A percentile compares a stretch with the other conserved stretches of the same genome.
Evolutionary conservation across 2,113 vertebrate genomes (phyloP).

Genomic region (Labrus mixtus): DNA sequence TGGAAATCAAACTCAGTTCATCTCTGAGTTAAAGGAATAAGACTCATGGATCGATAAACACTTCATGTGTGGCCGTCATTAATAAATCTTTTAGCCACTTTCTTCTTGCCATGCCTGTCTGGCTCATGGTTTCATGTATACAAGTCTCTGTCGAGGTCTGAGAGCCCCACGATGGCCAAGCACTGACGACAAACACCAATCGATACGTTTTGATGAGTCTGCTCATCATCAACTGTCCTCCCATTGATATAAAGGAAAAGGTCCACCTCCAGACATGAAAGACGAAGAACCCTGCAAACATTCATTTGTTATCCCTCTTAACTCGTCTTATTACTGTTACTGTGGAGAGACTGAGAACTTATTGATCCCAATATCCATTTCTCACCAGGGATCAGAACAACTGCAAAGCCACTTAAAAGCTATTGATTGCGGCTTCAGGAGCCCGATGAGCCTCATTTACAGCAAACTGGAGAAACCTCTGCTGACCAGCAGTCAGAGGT

Average conservation of each 20-base stretch:
- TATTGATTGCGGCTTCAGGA: slow-evolving; percentile 79
- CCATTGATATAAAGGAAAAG: neutral
- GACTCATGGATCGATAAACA: neutral
- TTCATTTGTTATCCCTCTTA: slow-evolving; percentile 19
- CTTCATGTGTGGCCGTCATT: slow-evolving; percentile 12
- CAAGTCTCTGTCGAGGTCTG: slow-evolving; percentile 8
- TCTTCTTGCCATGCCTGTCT: neutral
- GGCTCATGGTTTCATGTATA: neutral
- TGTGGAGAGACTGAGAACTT: slow-evolving; percentile 64
- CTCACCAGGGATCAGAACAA: slow-evolving; percentile 74
- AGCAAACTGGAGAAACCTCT: slow-evolving; percentile 16
- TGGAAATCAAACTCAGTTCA: neutral
- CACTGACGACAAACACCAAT: slow-evolving; percentile 6
- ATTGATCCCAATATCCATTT: slow-evolving; percentile 82
- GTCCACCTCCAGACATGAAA: slow-evolving; percentile 11
- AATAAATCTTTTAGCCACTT: slow-evolving; percentile 7
- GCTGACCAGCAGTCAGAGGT: slow-evolving; percentile 2
- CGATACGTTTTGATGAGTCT: slow-evolving; percentile 33
- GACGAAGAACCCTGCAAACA: neutral
- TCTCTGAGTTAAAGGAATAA: slow-evolving; percentile 4
- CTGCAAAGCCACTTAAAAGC: slow-evolving; percentile 78
- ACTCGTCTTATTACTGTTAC: slow-evolving; percentile 52
- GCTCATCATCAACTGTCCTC: slow-evolving; percentile 29
- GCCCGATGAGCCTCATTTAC: slow-evolving; percentile 68
- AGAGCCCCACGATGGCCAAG: slow-evolving; percentile 12